These are phyloP conservation scores for Irena cyanogastra DNA, from an alignment of 2,113 vertebrate genomes.

Conservation along the genomic window DNA sequence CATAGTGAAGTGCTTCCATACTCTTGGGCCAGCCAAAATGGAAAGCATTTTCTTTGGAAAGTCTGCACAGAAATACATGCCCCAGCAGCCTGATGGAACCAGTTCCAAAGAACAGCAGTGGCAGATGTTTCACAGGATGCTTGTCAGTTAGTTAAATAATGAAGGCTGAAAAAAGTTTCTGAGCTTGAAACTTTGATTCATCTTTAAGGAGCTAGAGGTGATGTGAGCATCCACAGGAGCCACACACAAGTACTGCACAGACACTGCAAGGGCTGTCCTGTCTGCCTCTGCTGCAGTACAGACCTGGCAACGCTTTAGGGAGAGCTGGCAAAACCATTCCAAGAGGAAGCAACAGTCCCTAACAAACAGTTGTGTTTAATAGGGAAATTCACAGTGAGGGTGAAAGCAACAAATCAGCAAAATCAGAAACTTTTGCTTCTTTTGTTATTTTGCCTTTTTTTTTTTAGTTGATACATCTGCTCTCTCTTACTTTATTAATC, in stretches of 20 bases:
- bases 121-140: background rate
- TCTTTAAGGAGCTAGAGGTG: background rate
- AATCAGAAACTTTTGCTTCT: background rate
- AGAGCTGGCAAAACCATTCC: background rate
- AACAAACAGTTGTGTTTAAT: background rate
- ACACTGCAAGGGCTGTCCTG: background rate
- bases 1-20: background rate
- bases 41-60: background rate
- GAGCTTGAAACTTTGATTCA: background rate
- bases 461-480: background rate
- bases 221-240: background rate
- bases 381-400: background rate
- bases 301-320: background rate
- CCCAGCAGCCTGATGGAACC: background rate
- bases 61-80: background rate
- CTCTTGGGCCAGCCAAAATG: background rate
- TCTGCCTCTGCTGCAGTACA: background rate
- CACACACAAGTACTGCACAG: too few species aligned
- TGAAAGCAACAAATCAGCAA: background rate
- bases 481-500: background rate
- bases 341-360: background rate
- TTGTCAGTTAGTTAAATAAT: background rate
- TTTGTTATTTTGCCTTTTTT: background rate
- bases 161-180: background rate
- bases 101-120: background rate